Percentiles rank a stretch among this genome's conserved stretches.
Conservation (phyloP, 2,888 invertebrate species). For the Ramazzottius varieornatus region DNA sequence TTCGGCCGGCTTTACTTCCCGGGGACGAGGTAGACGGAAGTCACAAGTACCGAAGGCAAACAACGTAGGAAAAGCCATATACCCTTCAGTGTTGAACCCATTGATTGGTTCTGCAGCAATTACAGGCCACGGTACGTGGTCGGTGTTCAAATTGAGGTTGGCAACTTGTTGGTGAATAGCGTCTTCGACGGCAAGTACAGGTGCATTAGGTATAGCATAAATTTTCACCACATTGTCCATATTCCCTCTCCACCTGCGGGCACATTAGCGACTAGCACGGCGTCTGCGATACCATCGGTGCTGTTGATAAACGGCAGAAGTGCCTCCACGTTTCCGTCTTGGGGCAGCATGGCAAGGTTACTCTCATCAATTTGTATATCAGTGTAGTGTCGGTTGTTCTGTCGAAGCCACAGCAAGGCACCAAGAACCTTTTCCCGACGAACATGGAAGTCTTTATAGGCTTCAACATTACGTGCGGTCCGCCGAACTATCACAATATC, state of each 20-base stretch:
- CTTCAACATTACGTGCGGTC: neutral
- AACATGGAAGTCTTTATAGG: neutral
- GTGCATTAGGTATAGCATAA: no score
- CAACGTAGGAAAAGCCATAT: neutral
- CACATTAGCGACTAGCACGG: no score
- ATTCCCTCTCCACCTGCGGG: no score
- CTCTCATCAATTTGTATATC: no score
- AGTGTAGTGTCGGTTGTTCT: neutral
- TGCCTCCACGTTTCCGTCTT: no score
- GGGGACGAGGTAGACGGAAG: neutral
- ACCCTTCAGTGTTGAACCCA: neutral
- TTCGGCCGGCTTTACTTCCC: neutral
- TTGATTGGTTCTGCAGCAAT: neutral
- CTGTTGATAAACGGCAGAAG: no score
- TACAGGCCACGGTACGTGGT: neutral
- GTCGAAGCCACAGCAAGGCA: neutral
- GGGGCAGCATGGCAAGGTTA: no score
- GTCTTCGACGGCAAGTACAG: no score
- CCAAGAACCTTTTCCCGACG: neutral
- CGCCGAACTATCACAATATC: neutral
- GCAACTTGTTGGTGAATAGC: no score
- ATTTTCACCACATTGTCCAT: no score
- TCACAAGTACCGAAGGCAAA: neutral
- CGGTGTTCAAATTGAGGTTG: no score
- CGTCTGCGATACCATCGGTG: no score